Conservation (phyloP, 2,797 vertebrate genomes). For the Cossypha caffra region DNA sequence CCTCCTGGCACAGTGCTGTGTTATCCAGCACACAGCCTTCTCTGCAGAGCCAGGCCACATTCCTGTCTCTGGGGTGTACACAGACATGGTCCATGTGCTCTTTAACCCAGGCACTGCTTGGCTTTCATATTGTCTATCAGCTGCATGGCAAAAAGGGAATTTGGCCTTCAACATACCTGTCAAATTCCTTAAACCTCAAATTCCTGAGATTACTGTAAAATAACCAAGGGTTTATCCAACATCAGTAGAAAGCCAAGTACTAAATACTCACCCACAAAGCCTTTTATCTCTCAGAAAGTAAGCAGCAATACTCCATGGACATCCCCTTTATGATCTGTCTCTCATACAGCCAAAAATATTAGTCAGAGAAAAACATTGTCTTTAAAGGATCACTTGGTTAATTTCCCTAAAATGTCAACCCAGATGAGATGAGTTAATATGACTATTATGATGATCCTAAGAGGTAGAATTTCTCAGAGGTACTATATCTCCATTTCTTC, state of each 20-base stretch:
- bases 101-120: not conserved
- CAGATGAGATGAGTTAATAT: not conserved
- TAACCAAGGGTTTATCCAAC: not conserved
- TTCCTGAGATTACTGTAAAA: not conserved
- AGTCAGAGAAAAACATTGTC: not conserved
- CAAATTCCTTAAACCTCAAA: not conserved
- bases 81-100: not conserved
- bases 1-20: not conserved
- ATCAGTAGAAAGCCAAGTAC: not conserved
- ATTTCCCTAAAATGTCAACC: not conserved
- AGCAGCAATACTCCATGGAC: not conserved
- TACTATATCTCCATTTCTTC: not conserved
- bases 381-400: not conserved
- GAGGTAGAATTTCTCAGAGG: not conserved
- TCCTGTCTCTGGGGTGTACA: not conserved
- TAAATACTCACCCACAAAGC: not conserved
- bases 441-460: not conserved
- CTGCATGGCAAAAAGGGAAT: not conserved
- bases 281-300: not conserved
- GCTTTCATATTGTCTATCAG: not conserved
- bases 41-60: too few species aligned
- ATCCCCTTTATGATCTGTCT: not conserved
- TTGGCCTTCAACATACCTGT: not conserved
- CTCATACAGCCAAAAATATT: not conserved
- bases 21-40: too few species aligned